A percentile compares a stretch with the other conserved stretches of the same genome.
phyloP scores from a whole-genome alignment of 2,888 invertebrate genomes.

The Microctonus aethiopoides region DNA sequence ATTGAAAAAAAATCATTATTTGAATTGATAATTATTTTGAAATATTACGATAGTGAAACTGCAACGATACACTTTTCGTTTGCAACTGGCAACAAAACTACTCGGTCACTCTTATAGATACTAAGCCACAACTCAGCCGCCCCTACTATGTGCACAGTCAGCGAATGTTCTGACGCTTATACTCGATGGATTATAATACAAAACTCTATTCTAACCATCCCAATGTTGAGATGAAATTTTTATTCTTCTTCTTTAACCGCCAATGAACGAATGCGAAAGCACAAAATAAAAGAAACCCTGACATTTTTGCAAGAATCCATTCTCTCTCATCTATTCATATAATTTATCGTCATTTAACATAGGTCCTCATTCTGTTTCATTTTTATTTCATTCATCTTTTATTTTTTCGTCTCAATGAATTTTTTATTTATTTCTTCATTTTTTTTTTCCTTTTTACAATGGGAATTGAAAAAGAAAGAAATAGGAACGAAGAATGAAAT shows the following conservation, averaged over 20 bases:
- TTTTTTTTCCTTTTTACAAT: no score
- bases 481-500: no score
- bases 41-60: slow-evolving; percentile 17
- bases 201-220: not conserved
- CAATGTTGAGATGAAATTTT: not conserved
- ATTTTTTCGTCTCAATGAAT: no score
- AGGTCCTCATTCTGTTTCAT: not conserved
- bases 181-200: not conserved
- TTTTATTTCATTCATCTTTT: not conserved
- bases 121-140: slow-evolving; percentile 7
- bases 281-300: not conserved
- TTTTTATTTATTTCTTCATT: no score
- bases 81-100: slow-evolving; percentile 28
- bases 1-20: not conserved
- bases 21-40: not conserved
- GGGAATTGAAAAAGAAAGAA: no score
- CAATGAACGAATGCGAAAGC: not conserved
- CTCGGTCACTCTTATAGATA: slow-evolving; percentile 15
- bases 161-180: not conserved
- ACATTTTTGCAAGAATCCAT: not conserved
- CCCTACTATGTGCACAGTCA: not conserved
- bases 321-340: not conserved
- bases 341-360: not conserved
- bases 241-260: not conserved
- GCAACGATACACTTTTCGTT: slow-evolving; percentile 26